phyloP scores from a whole-genome alignment of 2,113 vertebrate genomes.

The Malaclemys terrapin region DNA sequence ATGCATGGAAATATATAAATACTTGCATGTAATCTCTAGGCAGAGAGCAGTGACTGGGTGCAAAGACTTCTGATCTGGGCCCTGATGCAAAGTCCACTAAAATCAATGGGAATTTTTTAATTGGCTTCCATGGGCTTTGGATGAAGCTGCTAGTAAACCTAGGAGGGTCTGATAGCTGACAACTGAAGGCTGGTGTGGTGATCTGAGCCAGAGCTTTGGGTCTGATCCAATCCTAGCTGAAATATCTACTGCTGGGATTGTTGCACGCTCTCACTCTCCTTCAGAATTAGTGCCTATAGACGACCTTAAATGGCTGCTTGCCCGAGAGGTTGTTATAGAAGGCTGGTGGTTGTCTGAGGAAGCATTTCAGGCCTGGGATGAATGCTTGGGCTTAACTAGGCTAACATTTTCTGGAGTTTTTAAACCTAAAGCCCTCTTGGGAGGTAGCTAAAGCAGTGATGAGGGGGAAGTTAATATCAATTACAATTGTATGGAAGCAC shows the following conservation, averaged over 20 bases:
- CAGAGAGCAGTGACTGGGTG: not conserved
- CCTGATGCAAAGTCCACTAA: not conserved
- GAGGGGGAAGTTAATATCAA: not conserved
- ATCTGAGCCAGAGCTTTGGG: not conserved
- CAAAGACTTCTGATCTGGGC: not conserved
- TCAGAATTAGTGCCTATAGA: not conserved
- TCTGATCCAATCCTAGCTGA: not conserved
- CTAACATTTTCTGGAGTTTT: not conserved
- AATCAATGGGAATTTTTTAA: not conserved
- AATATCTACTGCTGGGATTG: not conserved
- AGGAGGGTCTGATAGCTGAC: not conserved
- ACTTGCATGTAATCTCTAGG: not conserved
- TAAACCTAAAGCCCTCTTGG: not conserved
- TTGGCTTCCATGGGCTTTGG: not conserved
- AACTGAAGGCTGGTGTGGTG: not conserved
- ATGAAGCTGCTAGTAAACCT: rapidly evolving
- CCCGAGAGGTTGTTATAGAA: not conserved
- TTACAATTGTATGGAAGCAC: not conserved
- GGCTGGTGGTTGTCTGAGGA: not conserved
- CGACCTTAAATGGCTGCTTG: not conserved
- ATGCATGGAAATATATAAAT: not conserved
- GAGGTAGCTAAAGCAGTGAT: not conserved
- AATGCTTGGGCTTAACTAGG: not conserved
- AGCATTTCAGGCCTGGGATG: not conserved
- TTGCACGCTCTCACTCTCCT: not conserved